Percentiles rank a stretch among this genome's conserved stretches.
Conservation (phyloP, 2,113 vertebrate species). For the Ptilonorhynchus violaceus region DNA sequence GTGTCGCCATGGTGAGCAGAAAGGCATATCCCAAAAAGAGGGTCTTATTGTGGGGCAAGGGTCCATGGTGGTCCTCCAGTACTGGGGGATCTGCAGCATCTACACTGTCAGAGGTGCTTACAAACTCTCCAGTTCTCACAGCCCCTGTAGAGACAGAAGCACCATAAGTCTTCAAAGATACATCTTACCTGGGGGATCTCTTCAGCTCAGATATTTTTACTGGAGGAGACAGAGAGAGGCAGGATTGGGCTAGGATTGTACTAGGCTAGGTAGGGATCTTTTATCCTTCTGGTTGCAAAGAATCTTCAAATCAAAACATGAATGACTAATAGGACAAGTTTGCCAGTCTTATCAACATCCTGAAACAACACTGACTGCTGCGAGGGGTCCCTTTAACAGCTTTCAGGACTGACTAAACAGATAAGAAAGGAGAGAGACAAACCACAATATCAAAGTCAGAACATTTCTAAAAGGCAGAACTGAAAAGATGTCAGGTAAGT, state of each 20-base stretch:
- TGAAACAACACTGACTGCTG: not conserved
- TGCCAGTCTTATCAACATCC: not conserved
- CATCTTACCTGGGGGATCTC: not conserved
- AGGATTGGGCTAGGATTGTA: not conserved
- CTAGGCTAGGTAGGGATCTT: not conserved
- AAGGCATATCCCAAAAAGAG: constrained; percentile 96
- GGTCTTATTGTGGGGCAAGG: constrained; percentile 85
- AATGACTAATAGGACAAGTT: not conserved
- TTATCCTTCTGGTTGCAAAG: not conserved
- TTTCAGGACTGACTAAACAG: not conserved
- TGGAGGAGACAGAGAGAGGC: not conserved
- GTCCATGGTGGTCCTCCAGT: constrained; percentile 78
- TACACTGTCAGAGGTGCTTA: constrained; percentile 79
- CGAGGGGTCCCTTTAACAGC: not conserved
- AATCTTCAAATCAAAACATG: not conserved
- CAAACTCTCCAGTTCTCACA: constrained; percentile 57
- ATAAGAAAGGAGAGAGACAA: not conserved
- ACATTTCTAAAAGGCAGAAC: not conserved
- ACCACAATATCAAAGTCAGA: not conserved
- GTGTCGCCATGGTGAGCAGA: constrained; percentile 89
- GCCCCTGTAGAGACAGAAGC: constrained; percentile 42
- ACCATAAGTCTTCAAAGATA: not conserved
- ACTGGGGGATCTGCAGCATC: constrained; percentile 66
- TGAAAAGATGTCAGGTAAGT: not conserved
- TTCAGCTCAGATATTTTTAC: not conserved